Base-by-base conservation (phyloP, 2,113 vertebrate species). In the Paracyprichromis sp. region DNA sequence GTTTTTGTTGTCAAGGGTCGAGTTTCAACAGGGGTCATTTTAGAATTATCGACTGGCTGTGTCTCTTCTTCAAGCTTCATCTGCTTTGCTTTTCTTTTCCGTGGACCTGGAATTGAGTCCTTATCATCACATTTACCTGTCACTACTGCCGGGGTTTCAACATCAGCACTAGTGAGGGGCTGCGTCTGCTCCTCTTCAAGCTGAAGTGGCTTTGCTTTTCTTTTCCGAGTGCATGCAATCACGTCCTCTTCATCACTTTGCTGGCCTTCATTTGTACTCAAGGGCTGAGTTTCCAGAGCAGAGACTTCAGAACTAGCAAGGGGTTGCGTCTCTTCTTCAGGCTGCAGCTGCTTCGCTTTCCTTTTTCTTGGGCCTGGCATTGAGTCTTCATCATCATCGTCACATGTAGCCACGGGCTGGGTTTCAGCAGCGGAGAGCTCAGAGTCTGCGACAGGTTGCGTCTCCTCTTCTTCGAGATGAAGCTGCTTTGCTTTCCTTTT, bases 161-260 rank as follows among this genome's bases (percentile, higher is more conserved):
- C 82, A 50, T 86, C 85, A n/a, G 79, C 78, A 17, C 56, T 47
- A 5, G 82, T 12, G 24, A 90, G 34, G 2, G 50, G 10, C 34
- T 93, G 93, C 6, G 88, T 79, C 38, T 83, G 84, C n/a, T 90
- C 88, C 1, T 92, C 88, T 80, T 90, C 88, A 9, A 53, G 21
- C 1, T 57, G 86, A 36, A 82, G 21, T 11, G 76, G 34, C 29
- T 80, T 92, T 24, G 82, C 88, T 57, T 57, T 91, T 52, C 79
- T 71, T 87, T 86, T 90, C 14, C 36, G 17, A 11, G 17, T 76
- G 24, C 14, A 38, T 59, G 59, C 26, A 79, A 71, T 16, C 0
- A 43, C 50, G 3, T 84, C 83, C 8, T 76, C 90, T 2, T 85
- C 78, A 12, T 93, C 83, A 11, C 29, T 73, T 31, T 50, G 63